Evolutionary conservation across 2,888 invertebrate species (phyloP), one percentile per base, ranked within the genome.

Genomic region (Ophioninae sp.): DNA sequence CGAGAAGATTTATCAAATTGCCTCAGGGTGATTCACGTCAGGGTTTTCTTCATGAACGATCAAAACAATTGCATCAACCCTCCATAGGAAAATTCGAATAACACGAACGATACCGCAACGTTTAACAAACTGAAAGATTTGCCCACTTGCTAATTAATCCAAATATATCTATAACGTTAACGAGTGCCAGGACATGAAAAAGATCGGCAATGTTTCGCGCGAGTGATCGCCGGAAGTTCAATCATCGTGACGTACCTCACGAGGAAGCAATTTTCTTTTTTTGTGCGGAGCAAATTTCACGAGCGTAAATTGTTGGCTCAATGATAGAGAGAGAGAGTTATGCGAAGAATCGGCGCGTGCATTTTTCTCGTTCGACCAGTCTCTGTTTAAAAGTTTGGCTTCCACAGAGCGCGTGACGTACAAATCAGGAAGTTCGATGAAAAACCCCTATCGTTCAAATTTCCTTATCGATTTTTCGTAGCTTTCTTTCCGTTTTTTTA

Each of bases 401-500:
- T 51, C 0, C 9, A 44, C 17, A 51, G 17, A 51, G 17, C 44
- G 44, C 44, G 13, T 2, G 30, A 13, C 13, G 44, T 51, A 51
- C 1, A 51, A 5, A 51, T 51, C 51, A 30, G 1, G 17, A 13
- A 51, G 51, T 17, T 51, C 51, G 51, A 17, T 10, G 41, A 58
- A 74, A 44, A 63, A 51, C 9, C 30, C 1, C 30, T 41, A 22
- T n/a, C 13, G 51, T 51, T 20, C 20, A 17, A 39, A 23, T 64
- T 64, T 74, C 20, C 58, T 56, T 56, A 39, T 58, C 39, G 65
- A 9, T 67, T 74, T 67, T 73, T n/a, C 78, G 51, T 68, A 17
- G 23, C 59, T 75, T 74, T 73, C 58, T 64, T 58, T 74, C 17
- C 0, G 13, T 51, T 17, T 51, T 51, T 51, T 67, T 81, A 63